Evolutionary conservation across 2,797 vertebrate genomes (phyloP), one percentile per base, ranked within the genome.

Genomic region (Leptodactylus fallax): DNA sequence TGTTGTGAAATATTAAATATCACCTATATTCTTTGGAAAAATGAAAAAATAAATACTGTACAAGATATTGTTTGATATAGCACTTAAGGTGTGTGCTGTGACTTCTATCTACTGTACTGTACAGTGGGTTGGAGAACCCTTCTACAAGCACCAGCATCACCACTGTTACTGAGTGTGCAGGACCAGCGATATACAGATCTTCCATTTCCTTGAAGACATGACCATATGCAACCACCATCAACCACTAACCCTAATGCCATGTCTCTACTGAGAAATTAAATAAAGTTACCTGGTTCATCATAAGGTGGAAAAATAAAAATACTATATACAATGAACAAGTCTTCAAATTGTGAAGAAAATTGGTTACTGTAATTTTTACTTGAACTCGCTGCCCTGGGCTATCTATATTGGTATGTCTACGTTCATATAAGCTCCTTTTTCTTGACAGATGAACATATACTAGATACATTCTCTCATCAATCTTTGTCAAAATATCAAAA

Each of bases 401-500:
- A 19, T 74, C 74, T 77, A 53, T 21, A 77, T 21, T 49, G 49
- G 21, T 77, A 23, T 23, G 11, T 3, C 19, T 51, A 53, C 49
- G 23, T 53, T 36, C 49, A 23, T 77, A 11, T 77, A 14, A 74
- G 5, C 23, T 53, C 21, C 14, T 53, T 53, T 77, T 49, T 51
- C 45, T 49, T 51, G 71, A 74, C 71, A 74, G 47, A 0, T 74
- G 21, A 74, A 74, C 71, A 74, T 9, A 74, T 45, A 74, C 17
- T 6, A 74, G 45, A 74, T 45, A n/a, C 71, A 21, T 71, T 71
- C 7, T 49, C 71, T 45, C 19, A 74, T 74, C 49, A 77, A 77
- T 77, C 74, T 53, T 11, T 53, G 49, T 77, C 74, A 77, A 77
- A 77, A 77, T 77, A 51, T 77, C 11, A 77, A 77, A 53, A 77